Evolutionary conservation across 2,888 invertebrate genomes (phyloP), one percentile per base, ranked within the genome.

Genomic region (Brachylomia viminalis): DNA sequence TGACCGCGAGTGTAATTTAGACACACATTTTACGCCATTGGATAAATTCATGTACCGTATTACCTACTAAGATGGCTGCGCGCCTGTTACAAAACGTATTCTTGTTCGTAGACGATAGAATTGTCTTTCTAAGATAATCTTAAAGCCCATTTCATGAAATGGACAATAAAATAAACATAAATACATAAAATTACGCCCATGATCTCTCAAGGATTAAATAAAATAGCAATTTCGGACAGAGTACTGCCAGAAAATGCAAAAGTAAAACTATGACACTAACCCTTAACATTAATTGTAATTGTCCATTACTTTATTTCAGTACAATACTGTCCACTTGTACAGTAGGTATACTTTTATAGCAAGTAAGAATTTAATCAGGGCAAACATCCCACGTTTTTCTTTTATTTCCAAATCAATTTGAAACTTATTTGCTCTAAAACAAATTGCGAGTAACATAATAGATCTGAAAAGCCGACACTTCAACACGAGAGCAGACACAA

Each of bases 361-460:
- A 54, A 59, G 45, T 7, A 17, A 20, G 47, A 61, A 81, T 61
- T 66, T 42, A 66, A 61, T 65, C 13, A 33, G 1, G 5, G 2
- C 27, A 66, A 23, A 15, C 13, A 45, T 38, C 23, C 15, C 20
- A 11, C 4, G 2, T 59, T 42, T 80, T 56, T 2, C 5, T 72
- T 20, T 52, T 61, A n/a, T 69, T 79, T 6, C 23, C 30, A 52
- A 69, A 78, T 56, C 33, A 70, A 33, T 66, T 54, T 47, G 17
- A 68, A 68, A 64, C 30, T 56, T 30, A 45, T 59, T 62, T 42
- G 17, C 30, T 56, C 15, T 30, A 52, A 80, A 66, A 67, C 38
- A 61, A 84, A 80, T 79, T 5, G 30, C 52, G n/a, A 65, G 65
- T 61, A 62, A 72, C 42, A 75, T 52, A 80, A 72, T 67, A 59